Evolutionary conservation across 2,888 invertebrate species (phyloP).

Genomic region (Hypercompe scribonia): DNA sequence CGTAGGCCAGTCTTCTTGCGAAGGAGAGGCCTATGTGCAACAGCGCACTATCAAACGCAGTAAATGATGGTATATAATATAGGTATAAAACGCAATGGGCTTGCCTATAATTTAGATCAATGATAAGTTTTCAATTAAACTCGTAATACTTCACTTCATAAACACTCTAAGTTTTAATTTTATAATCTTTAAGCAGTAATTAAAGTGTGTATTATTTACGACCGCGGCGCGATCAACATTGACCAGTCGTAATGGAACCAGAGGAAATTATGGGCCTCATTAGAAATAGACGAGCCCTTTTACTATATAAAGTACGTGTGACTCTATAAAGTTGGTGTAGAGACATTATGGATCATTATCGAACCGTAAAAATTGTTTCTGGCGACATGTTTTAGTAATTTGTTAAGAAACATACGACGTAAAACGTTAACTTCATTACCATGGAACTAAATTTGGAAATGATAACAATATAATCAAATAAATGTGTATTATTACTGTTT

Average conservation of each 20-base stretch:
- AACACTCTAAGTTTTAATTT: conserved; percentile 21
- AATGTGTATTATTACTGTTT: not conserved
- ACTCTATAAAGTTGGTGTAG: not conserved
- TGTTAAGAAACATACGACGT: not conserved
- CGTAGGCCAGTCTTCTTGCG: too few relatives aligned
- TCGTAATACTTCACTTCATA: conserved; percentile 4
- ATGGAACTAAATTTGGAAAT: not conserved
- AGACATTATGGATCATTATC: not conserved
- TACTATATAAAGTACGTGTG: not conserved
- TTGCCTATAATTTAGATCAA: not conserved
- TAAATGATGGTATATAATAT: not conserved
- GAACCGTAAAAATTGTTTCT: not conserved
- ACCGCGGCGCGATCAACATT: not conserved
- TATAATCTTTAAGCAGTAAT: conserved; percentile 15
- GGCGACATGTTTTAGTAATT: not conserved
- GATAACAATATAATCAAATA: not conserved
- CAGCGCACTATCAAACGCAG: too few relatives aligned
- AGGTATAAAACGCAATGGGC: not conserved
- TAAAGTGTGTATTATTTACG: conserved; percentile 16
- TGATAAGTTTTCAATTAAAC: conserved; percentile 17
- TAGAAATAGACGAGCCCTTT: conserved; percentile 9
- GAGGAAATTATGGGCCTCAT: conserved; percentile 8
- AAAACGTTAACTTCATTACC: not conserved
- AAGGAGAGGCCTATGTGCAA: too few relatives aligned
- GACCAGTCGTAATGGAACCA: conserved; percentile 9